Evolutionary conservation across 2,888 invertebrate species (phyloP), one percentile per base, ranked within the genome.

Genomic region (Tuta absoluta): DNA sequence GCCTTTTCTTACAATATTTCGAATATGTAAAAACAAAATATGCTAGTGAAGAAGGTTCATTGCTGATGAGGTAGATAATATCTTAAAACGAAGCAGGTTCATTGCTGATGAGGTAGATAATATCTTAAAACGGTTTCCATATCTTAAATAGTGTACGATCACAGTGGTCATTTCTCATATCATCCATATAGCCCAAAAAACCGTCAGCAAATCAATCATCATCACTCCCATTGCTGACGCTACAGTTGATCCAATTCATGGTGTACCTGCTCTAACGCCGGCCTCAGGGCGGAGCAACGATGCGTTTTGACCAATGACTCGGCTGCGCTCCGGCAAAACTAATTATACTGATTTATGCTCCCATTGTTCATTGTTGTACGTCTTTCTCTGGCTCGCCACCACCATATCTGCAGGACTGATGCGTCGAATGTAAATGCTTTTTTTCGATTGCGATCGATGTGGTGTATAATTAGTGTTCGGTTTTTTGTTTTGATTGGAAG

Each of bases 301-400:
- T 85, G 84, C 89, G 86, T 89, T 91, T 93, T 93, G 93, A 93
- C 94, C 94, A 94, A 94, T 94, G 93, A 93, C 87, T 93, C 86
- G 85, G 87, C 93, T 90, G 87, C 91, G 91, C 89, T 86, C 84
- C 81, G 80, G 85, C 91, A 93, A 94, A 95, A 95, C 96, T 96
- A 96, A 96, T 96, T 96, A 96, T 96, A 95, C 95, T 96, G 96
- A 96, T 96, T 96, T 96, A 96, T 96, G 95, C 95, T 92, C 93
- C 96, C 95, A 96, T 96, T 96, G 96, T 96, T 94, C 95, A 95
- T 95, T 95, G 95, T 95, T 94, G 93, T 92, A 92, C 92, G 86
- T 89, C 89, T 88, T 85, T 88, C 92, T 91, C 53, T 61, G 45
- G 45, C 61, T 61, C 58, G 51, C 51, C 51, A 61, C 28, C 48